Conservation (phyloP, 1,140 invertebrate species). For the Papilio xuthus region DNA sequence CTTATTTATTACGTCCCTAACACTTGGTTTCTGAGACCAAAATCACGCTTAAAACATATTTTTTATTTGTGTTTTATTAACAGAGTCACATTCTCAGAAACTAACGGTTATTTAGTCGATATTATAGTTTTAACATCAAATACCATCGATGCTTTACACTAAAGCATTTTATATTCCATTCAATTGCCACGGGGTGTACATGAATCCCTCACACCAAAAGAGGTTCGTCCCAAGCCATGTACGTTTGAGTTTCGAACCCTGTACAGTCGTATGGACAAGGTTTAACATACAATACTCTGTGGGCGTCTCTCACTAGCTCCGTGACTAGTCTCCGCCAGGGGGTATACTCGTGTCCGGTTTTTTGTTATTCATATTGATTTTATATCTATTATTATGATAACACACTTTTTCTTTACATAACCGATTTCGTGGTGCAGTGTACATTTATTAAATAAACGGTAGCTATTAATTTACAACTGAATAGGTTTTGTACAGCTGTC, state of each 20-base stretch:
- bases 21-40: no score
- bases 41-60: no score
- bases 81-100: no score
- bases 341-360: conserved; percentile 27
- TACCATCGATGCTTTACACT: conserved; percentile 10
- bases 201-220: conserved; percentile 49
- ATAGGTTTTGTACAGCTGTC: conserved; percentile 11
- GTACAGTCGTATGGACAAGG: conserved; percentile 46
- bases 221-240: conserved; percentile 64
- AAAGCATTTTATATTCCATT: conserved; percentile 11
- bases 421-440: conserved; percentile 3
- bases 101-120: no score
- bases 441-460: conserved; percentile 14
- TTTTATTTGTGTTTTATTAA: no score
- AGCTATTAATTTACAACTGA: conserved; percentile 25
- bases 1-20: conserved; percentile 29
- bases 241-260: conserved; percentile 54
- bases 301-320: conserved; percentile 52
- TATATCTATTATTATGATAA: conserved; percentile 37
- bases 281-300: conserved; percentile 74
- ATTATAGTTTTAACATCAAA: neutral
- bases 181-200: conserved; percentile 1
- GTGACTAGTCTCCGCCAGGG: conserved; percentile 37
- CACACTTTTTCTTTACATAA: conserved; percentile 23
- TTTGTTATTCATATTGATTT: conserved; percentile 37